Percentiles rank a stretch among this genome's conserved stretches.
These are phyloP conservation scores for Halcyon smyrnensis DNA, from an alignment of 2,797 vertebrate genomes.

Conservation along the genomic window DNA sequence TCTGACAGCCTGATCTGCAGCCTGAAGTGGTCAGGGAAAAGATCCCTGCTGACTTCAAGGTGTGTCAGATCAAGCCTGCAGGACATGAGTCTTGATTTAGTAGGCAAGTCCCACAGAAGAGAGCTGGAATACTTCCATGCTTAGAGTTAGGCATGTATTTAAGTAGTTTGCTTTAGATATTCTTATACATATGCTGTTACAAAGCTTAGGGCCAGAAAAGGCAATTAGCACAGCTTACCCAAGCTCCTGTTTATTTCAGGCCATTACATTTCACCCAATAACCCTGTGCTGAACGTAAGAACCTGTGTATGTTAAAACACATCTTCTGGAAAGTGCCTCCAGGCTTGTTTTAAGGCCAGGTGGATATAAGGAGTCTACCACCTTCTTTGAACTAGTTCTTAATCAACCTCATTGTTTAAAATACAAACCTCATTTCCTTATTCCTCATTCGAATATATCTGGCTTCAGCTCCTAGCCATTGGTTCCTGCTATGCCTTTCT, in stretches of 20 bases:
- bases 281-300: neutral
- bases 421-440: neutral
- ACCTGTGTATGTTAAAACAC: neutral
- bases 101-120: neutral
- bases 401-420: slow-evolving; percentile 11
- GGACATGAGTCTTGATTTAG: slow-evolving; percentile 22
- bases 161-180: neutral
- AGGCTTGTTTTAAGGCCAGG: slow-evolving; percentile 8
- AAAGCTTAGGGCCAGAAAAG: slow-evolving; percentile 11
- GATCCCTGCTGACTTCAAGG: slow-evolving; percentile 29
- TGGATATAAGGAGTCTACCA: neutral
- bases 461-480: neutral
- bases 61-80: slow-evolving; percentile 33
- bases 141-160: neutral
- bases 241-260: slow-evolving; percentile 25
- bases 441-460: slow-evolving; percentile 1
- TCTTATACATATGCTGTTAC: neutral
- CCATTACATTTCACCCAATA: neutral
- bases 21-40: slow-evolving; percentile 48
- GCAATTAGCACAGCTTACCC: neutral
- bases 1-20: slow-evolving; percentile 29
- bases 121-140: neutral
- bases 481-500: neutral
- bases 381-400: neutral
- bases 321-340: slow-evolving; percentile 11